These are phyloP conservation scores for Tetrapedia diversipes DNA, from an alignment of 2,888 invertebrate genomes.

Conservation along the genomic window DNA sequence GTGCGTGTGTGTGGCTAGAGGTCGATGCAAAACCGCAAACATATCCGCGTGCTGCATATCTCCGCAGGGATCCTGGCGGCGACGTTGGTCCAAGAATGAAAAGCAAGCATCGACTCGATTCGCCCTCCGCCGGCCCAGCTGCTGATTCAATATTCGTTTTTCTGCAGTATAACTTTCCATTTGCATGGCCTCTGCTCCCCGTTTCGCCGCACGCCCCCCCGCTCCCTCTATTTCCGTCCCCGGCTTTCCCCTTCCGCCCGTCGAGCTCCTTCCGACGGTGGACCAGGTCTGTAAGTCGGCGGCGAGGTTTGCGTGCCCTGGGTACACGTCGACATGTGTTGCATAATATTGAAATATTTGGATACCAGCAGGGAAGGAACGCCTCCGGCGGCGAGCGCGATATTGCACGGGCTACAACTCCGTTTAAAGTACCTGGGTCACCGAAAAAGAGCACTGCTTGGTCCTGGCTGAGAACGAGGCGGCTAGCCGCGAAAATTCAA, in stretches of 20 bases:
- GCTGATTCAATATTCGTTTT: conserved; percentile 82
- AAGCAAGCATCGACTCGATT: conserved; percentile 75
- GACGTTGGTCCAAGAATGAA: conserved; percentile 72
- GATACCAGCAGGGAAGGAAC: conserved; percentile 65
- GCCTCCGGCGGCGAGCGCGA: conserved; percentile 32
- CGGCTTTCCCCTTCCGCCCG: conserved; percentile 44
- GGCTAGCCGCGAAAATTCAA: neutral
- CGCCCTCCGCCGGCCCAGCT: conserved; percentile 70
- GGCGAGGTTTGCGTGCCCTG: conserved; percentile 31
- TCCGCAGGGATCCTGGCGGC: conserved; percentile 62
- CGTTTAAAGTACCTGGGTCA: conserved; percentile 10
- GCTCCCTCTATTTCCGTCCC: conserved; percentile 43
- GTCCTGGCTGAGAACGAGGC: neutral
- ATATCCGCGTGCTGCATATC: conserved; percentile 58
- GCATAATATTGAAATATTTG: conserved; percentile 75
- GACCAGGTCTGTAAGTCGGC: conserved; percentile 52
- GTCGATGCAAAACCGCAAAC: conserved; percentile 64
- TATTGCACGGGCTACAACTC: conserved; percentile 46
- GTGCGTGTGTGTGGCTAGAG: too few species aligned
- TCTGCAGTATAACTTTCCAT: conserved; percentile 81
- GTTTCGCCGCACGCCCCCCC: conserved; percentile 10
- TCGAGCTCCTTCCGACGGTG: conserved; percentile 27
- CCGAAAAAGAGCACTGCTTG: conserved; percentile 8
- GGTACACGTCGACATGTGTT: conserved; percentile 72
- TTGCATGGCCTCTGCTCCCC: conserved; percentile 72